Percentiles rank a stretch among this genome's conserved stretches.
Conservation (phyloP, 2,888 invertebrate genomes). For the Ganaspis brasiliensis region DNA sequence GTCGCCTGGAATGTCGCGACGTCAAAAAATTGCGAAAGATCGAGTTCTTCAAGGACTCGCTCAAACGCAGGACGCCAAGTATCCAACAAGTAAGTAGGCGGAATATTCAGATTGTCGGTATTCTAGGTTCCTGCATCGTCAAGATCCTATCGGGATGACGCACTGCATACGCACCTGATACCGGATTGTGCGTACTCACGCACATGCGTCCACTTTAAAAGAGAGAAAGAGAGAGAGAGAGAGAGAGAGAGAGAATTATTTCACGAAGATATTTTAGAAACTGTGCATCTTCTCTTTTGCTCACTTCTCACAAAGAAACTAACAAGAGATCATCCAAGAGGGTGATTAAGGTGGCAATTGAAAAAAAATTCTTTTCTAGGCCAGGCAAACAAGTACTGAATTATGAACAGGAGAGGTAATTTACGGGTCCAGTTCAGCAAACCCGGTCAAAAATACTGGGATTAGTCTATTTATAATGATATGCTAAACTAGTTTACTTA, state of each 20-base stretch:
- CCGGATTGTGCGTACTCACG: slow-evolving; percentile 66
- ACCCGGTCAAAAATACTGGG: slow-evolving; percentile 18
- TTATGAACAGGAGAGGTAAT: slow-evolving; percentile 26
- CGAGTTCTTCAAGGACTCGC: slow-evolving; percentile 60
- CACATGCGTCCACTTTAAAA: slow-evolving; percentile 51
- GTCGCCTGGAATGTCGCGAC: slow-evolving; percentile 54
- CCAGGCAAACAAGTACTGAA: slow-evolving; percentile 7
- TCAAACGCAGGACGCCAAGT: slow-evolving; percentile 54
- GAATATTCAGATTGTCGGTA: slow-evolving; percentile 70
- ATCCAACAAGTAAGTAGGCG: slow-evolving; percentile 70
- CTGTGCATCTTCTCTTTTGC: slow-evolving; percentile 44
- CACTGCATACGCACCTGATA: slow-evolving; percentile 79
- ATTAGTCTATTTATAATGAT: slow-evolving; percentile 12
- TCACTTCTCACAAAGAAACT: slow-evolving; percentile 13
- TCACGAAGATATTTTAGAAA: slow-evolving; percentile 75
- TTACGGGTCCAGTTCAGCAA: slow-evolving; percentile 27
- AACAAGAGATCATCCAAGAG: background rate
- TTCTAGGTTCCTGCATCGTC: slow-evolving; percentile 56
- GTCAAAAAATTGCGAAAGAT: slow-evolving; percentile 64
- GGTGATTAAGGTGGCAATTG: slow-evolving; percentile 21
- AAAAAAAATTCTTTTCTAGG: background rate
- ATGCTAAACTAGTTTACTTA: slow-evolving; percentile 18
- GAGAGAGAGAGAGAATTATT: slow-evolving; percentile 64
- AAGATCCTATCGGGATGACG: slow-evolving; percentile 79
- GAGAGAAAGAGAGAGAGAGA: too few species aligned